Conservation (phyloP, 2,797 vertebrate species). For the Bryconaethiops microstoma region DNA sequence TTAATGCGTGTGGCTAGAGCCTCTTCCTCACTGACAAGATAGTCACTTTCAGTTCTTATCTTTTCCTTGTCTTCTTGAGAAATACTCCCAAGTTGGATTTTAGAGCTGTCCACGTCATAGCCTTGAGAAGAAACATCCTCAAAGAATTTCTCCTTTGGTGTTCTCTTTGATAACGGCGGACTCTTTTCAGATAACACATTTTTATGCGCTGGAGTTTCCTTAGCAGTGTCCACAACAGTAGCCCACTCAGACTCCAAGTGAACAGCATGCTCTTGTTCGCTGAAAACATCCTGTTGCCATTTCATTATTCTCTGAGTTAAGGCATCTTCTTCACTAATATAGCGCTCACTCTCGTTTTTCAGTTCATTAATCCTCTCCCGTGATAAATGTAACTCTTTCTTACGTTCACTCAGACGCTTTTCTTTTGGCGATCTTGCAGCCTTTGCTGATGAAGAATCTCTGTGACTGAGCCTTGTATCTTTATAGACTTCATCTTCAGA, state of each 20-base stretch:
- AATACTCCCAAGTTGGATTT: constrained; percentile 32
- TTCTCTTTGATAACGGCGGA: constrained; percentile 42
- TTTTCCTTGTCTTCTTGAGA: constrained; percentile 62
- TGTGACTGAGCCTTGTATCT: constrained; percentile 42
- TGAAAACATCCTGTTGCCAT: constrained; percentile 80
- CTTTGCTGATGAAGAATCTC: constrained; percentile 54
- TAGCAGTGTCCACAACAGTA: constrained; percentile 10
- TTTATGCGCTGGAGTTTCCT: constrained; percentile 35
- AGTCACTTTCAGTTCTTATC: constrained; percentile 75
- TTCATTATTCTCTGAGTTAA: constrained; percentile 78
- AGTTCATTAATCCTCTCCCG: constrained; percentile 77
- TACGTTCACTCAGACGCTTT: constrained; percentile 59
- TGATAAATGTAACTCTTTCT: constrained; percentile 74
- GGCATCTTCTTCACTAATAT: constrained; percentile 77
- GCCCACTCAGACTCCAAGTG: constrained; percentile 63
- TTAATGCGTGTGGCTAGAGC: constrained; percentile 77
- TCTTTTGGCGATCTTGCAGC: constrained; percentile 54
- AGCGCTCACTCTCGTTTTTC: constrained; percentile 71
- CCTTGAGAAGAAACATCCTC: constrained; percentile 53
- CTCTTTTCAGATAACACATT: constrained; percentile 21
- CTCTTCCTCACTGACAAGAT: constrained; percentile 78
- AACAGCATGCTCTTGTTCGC: constrained; percentile 69
- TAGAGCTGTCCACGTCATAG: constrained; percentile 39
- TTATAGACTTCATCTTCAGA: constrained; percentile 47
- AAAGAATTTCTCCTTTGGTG: constrained; percentile 60